Conservation (phyloP, 2,797 vertebrate genomes). For the Diplodus sargus region DNA sequence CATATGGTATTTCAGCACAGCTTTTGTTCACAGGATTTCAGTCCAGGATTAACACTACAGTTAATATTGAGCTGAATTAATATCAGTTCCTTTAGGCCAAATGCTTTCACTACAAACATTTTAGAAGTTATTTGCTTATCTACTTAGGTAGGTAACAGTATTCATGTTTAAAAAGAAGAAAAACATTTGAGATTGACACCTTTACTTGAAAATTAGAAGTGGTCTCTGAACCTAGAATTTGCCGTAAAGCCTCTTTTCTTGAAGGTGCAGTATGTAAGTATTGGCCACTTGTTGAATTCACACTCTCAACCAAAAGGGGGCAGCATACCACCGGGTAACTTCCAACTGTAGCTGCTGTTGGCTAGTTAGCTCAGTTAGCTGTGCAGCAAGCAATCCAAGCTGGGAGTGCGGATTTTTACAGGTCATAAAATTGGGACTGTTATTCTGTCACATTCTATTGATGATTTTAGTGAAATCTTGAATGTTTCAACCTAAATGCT, state of each 20-base stretch:
- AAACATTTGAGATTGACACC: not conserved
- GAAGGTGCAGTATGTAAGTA: no score
- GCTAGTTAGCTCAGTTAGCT: no score
- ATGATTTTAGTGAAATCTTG: no score
- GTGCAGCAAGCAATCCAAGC: no score
- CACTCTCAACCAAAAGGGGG: no score
- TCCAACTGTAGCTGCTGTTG: no score
- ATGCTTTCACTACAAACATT: not conserved
- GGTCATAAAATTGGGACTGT: no score
- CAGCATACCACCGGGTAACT: no score
- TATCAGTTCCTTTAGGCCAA: not conserved
- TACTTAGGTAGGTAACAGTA: not conserved
- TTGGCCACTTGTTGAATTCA: no score
- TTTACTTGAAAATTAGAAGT: slow-evolving; percentile 2
- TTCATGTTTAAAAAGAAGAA: not conserved
- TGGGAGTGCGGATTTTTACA: no score
- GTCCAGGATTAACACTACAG: not conserved
- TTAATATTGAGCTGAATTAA: not conserved
- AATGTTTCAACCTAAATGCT: no score
- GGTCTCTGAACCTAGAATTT: not conserved
- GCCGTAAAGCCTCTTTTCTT: not conserved
- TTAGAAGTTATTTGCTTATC: not conserved
- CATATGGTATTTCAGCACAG: slow-evolving; percentile 7
- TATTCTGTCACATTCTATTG: no score
- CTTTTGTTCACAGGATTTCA: not conserved